phyloP scores from a whole-genome alignment of 1,140 invertebrate genomes.

The Oryzaephilus surinamensis region DNA sequence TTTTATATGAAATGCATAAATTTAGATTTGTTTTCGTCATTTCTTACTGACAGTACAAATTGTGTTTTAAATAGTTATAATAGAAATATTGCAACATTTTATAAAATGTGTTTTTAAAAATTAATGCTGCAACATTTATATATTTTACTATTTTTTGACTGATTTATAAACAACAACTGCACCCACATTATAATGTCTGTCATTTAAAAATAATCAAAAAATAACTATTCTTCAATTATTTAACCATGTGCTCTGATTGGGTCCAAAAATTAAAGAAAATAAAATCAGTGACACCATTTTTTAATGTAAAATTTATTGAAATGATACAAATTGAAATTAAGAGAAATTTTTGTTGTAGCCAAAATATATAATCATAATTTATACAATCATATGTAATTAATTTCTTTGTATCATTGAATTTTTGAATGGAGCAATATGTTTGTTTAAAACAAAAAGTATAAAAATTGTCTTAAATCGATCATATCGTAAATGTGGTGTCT shows the following conservation, averaged over 20 bases:
- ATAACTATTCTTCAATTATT: background rate
- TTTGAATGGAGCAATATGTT: conserved; percentile 12
- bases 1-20: conserved; percentile 14
- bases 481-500: conserved; percentile 25
- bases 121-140: too few species aligned
- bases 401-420: too few species aligned
- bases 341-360: background rate
- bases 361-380: background rate
- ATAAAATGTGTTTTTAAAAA: conserved; percentile 4
- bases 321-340: background rate
- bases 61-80: conserved; percentile 17
- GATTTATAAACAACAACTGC: too few species aligned
- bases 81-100: conserved; percentile 8
- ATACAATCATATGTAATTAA: background rate
- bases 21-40: too few species aligned
- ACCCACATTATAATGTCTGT: background rate
- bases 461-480: conserved; percentile 13
- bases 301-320: background rate
- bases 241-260: background rate
- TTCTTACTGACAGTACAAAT: conserved; percentile 27
- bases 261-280: too few species aligned
- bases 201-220: background rate
- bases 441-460: background rate
- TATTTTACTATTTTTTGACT: too few species aligned
- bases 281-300: background rate